Base-by-base conservation (phyloP, 2,113 vertebrate species). In the Hylia prasina region DNA sequence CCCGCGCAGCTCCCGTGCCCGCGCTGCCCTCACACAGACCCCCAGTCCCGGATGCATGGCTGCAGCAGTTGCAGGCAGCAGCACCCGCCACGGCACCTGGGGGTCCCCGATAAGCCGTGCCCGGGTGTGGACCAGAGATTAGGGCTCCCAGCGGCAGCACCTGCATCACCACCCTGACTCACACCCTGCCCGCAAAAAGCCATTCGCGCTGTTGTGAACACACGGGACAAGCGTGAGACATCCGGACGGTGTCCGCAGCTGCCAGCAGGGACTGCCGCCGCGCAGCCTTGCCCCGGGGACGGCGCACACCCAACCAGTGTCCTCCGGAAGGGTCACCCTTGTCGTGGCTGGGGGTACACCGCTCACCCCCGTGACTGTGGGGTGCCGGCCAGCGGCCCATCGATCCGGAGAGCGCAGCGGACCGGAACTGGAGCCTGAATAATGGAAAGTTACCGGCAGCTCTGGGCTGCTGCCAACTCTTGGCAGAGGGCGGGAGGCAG, bases 1-100 rank as follows among this genome's bases (percentile, higher is more conserved):
- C 25, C 15, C 0, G 0, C 1, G 13, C 28, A 40, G 24, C 44
- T 33, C 25, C 42, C 7, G 21, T n/a, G 16, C 25, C 35, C 5
- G 12, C 0, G 0, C 47, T 54, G 35, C 44, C 39, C n/a, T 48
- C 35, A 1, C 31, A 23, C 77, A 45, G 50, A 33, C 7, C 37
- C 22, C 6, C 3, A 3, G 2, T 4, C 45, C 2, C 1, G 6
- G 10, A 24, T 6, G 35, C 16, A 6, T 1, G 18, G 31, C n/a
- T 4, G 50, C 33, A 12, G 16, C 6, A 8, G 39, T 16, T 4
- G 61, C 28, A 23, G 11, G 10, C 53, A 60, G 39, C 3, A 61
- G 21, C 70, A 54, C 17, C 20, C 8, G 5, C n/a, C 61, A 11
- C 5, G 13, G 69, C 35, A 27, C 33, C 12, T 1, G 1, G 8